These are phyloP conservation scores for Turdus rufiventris DNA, from an alignment of 2,113 vertebrate genomes.

Conservation along the genomic window DNA sequence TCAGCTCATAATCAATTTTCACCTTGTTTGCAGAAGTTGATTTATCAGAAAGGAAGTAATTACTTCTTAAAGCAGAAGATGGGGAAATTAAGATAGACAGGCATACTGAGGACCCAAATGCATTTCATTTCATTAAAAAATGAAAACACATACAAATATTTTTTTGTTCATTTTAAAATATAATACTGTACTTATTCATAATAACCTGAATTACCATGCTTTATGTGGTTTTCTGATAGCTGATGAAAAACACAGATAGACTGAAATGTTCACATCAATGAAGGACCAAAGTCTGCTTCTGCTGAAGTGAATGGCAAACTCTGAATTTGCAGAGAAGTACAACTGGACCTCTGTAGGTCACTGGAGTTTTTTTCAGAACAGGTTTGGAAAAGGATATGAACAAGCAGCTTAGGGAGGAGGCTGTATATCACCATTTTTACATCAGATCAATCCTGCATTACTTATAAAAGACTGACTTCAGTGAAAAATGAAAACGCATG, in stretches of 20 bases:
- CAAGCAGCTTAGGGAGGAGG: neutral
- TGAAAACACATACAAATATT: neutral
- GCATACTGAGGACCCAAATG: neutral
- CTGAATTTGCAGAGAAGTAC: neutral
- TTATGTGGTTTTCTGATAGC: neutral
- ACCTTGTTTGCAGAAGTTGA: constrained; percentile 17
- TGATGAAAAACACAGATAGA: neutral
- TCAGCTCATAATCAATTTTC: constrained; percentile 34
- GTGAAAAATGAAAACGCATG: neutral
- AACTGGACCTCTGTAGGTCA: neutral
- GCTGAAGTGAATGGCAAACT: neutral
- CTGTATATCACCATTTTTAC: neutral
- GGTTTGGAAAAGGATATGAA: neutral
- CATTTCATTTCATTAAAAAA: constrained; percentile 13
- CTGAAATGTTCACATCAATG: neutral
- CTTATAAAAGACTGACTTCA: neutral
- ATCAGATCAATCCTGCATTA: neutral
- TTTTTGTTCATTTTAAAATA: neutral
- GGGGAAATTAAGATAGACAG: neutral
- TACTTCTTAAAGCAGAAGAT: constrained; percentile 9
- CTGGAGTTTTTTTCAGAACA: neutral
- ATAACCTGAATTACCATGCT: neutral
- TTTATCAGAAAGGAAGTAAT: neutral
- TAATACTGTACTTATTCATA: neutral
- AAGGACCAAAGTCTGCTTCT: neutral